Conservation (phyloP, 2,888 invertebrate species). For the Tachina lurida region DNA sequence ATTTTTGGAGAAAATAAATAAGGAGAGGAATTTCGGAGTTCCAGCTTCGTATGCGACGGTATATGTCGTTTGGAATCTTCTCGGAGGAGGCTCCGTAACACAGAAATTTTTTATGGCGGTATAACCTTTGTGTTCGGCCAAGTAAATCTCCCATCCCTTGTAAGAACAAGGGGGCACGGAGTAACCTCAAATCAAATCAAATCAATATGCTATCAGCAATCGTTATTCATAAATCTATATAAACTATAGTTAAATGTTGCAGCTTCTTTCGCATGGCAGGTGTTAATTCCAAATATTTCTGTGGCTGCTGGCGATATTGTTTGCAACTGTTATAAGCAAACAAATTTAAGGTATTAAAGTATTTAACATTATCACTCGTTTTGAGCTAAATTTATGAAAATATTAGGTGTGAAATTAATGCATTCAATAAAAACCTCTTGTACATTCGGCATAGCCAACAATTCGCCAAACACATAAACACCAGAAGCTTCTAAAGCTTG, state of each 20-base stretch:
- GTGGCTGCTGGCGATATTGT: constrained; percentile 91
- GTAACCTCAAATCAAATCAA: too few species aligned
- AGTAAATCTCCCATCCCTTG: too few species aligned
- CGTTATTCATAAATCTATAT: too few species aligned
- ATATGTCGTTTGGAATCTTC: too few species aligned
- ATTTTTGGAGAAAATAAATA: too few species aligned
- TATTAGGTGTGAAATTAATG: neutral
- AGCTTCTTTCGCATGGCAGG: constrained; percentile 93
- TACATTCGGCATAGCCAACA: constrained; percentile 95
- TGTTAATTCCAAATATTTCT: constrained; percentile 90
- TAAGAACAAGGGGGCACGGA: too few species aligned
- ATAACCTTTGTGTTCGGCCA: too few species aligned
- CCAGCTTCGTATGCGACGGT: too few species aligned
- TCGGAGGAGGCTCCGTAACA: too few species aligned
- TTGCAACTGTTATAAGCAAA: constrained; percentile 98
- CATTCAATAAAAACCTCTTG: constrained; percentile 86
- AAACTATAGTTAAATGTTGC: constrained; percentile 96
- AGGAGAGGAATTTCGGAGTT: too few species aligned
- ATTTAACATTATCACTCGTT: constrained; percentile 87
- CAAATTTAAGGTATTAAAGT: constrained; percentile 92
- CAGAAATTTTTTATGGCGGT: too few species aligned
- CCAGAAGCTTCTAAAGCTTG: constrained; percentile 96
- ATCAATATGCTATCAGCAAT: too few species aligned
- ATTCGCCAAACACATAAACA: constrained; percentile 97
- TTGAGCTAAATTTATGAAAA: constrained; percentile 84